Base-by-base conservation (phyloP, 2,888 invertebrate species). In the Holacanthella duospinosa region DNA sequence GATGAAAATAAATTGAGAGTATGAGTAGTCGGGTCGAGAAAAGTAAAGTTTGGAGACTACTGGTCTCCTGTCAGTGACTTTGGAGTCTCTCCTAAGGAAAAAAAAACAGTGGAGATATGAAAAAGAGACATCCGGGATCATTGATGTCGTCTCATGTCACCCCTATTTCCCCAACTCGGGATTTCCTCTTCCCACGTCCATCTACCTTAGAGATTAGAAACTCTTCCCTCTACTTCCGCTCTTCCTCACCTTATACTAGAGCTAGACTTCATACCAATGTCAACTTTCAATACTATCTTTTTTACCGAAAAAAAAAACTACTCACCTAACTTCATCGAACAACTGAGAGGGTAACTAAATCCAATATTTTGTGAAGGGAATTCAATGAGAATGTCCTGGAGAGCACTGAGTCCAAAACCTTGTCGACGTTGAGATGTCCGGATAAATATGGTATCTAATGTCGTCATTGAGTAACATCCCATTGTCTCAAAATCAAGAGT, bases 401-500 rank as follows among this genome's bases (percentile, higher is more conserved):
- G 57, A 55, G 78, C 75, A 60, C 73, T 72, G 29, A 65, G 70
- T 25, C 76, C 78, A 60, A 75, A 74, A 21, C 78, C 78, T 63
- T 71, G 70, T 57, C 76, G 73, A 63, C 78, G 73, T 60, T 74
- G 71, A 53, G 73, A 64, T 57, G 73, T 70, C 28, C 75, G 72
- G 24, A 78, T 75, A 61, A 77, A 78, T 29, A 77, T 76, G 1
- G 78, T 77, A 65, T 79, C 78, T 24, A 79, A 59, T 2, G 76
- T 77, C 21, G 75, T 71, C 76, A 78, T 76, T 2, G 71, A 64
- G 68, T 78, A 78, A 28, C 64, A 71, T 26, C 74, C 73, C 43
- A 72, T 68, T 24, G 73, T 73, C 16, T 69, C 67, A 21, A 64
- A 66, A 57, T 75, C 74, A 59, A 74, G 67, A 4, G 76, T 74